Evolutionary conservation across 64 coral and sea anemone species (phyloP), one percentile per base, ranked within the genome.

Genomic region (Stylophora pistillata): DNA sequence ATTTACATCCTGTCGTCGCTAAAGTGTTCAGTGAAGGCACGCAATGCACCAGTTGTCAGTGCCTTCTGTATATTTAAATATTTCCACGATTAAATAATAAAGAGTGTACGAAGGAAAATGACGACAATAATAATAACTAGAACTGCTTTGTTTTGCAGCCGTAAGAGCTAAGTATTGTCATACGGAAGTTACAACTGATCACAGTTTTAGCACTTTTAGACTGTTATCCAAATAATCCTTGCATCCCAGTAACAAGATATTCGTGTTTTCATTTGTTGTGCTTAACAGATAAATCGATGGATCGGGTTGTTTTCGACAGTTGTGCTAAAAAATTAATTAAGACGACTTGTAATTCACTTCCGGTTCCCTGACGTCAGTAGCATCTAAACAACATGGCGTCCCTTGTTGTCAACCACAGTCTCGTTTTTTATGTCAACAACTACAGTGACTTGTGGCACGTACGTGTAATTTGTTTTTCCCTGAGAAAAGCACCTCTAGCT

Each of bases 381-480:
- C 30, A 30, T 60, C 56, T 29, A 59, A 26, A 59, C n/a, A 60
- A 59, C 77, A 79, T 61, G 77, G 56, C 27, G 16, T 59, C 27
- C 9, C 31, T 15, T 56, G 30, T 21, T 79, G 13, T 7, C 27
- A 9, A 20, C 15, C 28, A n/a, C 15, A 14, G 53, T 29, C 56
- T 78, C 56, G n/a, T n/a, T 28, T 78, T 78, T 78, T 78, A 56
- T 56, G 1, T 53, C 53, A 56, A 78, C 75, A 78, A 78, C n/a
- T 78, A 13, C 14, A 56, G 10, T 56, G 47, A 15, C 23, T 28
- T 78, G 37, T 78, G 23, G 55, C 53, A 78, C 75, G 75, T 78
- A 78, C 73, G 53, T 53, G 32, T 53, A n/a, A 78, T n/a, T 10
- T 13, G 10, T 25, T 47, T 56, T 18, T 53, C 13, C 10, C n/a